Evolutionary conservation across 23 tunicate species (phyloP), one percentile per base, ranked within the genome.

Genomic region (Halocynthia aurantium): DNA sequence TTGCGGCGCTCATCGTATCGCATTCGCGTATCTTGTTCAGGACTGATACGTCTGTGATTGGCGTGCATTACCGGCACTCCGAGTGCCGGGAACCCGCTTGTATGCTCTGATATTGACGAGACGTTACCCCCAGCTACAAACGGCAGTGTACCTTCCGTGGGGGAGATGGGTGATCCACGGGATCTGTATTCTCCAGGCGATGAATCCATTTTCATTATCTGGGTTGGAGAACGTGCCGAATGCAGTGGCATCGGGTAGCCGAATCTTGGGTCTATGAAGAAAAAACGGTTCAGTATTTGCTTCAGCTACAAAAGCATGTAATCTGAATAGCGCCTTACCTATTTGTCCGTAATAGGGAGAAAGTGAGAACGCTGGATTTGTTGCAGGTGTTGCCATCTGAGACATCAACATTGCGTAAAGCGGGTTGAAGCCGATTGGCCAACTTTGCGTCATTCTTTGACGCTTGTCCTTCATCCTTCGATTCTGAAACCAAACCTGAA

Each of bases 381-480:
- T 62, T 53, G 78, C 60, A 51, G 56, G 55, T 0, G 52, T 65
- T 7, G 90, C 60, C 51, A 85, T 62, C 31, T 90, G 89, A 12
- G 84, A 69, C 64, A 83, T 50, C 80, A 93, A 69, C 83, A 93
- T 76, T 53, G 89, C 84, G 80, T 80, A 88, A 22, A 94, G 15
- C 8, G 98, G 98, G 73, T 94, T 94, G 54, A 93, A 40, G n/a
- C 85, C 80, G 51, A 84, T 80, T 7, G 98, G 98, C 98, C 98
- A 94, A 8, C 77, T 82, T 51, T 90, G 94, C 10, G 85, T 56
- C 70, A 72, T 77, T 57, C 98, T 76, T 65, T 94, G 98, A n/a
- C 98, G 75, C 70, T 94, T 94, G 81, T 94, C 98, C 49, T 94
- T 94, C 98, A 94, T 94, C 44, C 98, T 89, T 18, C 98, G 90